Conservation (phyloP, 1,140 invertebrate species). For the Ceratina japonica region DNA sequence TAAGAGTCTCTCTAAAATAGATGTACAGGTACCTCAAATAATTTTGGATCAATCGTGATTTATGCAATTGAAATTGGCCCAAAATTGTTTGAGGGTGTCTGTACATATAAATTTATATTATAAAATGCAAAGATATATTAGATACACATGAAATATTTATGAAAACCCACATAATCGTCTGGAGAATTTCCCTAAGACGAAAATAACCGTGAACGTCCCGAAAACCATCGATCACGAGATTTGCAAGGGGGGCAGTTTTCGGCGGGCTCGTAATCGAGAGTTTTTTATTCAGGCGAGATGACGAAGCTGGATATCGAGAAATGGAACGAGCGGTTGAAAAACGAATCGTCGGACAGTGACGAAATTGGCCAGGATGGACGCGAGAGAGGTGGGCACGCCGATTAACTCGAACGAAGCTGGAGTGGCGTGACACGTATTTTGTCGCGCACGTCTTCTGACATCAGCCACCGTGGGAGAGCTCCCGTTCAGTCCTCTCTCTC, state of each 20-base stretch:
- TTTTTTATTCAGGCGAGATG: conserved; percentile 50
- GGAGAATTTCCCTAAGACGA: not conserved
- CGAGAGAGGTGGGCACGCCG: conserved; percentile 59
- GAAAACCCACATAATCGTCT: too few relatives aligned
- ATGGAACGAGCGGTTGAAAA: not conserved
- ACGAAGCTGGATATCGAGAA: conserved; percentile 46
- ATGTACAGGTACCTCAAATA: too few relatives aligned
- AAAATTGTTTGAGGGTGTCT: too few relatives aligned
- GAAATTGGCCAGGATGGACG: conserved; percentile 68
- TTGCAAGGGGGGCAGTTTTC: too few relatives aligned
- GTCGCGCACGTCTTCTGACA: conserved; percentile 73
- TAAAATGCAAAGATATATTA: too few relatives aligned
- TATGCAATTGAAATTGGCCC: too few relatives aligned
- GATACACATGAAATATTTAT: too few relatives aligned
- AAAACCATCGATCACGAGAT: conserved; percentile 17
- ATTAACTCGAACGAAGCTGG: conserved; percentile 75
- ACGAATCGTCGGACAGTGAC: conserved; percentile 54
- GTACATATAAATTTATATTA: too few relatives aligned
- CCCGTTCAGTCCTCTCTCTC: not conserved
- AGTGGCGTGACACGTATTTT: conserved; percentile 78
- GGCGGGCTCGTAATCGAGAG: conserved; percentile 23
- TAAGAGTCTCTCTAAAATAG: too few relatives aligned
- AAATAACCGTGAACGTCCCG: not conserved
- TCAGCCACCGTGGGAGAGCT: conserved; percentile 67
- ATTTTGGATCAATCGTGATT: too few relatives aligned